Percentiles rank a stretch among this genome's conserved stretches.
phyloP scores from a whole-genome alignment of 2,888 invertebrate species.

The Coremacera marginata region DNA sequence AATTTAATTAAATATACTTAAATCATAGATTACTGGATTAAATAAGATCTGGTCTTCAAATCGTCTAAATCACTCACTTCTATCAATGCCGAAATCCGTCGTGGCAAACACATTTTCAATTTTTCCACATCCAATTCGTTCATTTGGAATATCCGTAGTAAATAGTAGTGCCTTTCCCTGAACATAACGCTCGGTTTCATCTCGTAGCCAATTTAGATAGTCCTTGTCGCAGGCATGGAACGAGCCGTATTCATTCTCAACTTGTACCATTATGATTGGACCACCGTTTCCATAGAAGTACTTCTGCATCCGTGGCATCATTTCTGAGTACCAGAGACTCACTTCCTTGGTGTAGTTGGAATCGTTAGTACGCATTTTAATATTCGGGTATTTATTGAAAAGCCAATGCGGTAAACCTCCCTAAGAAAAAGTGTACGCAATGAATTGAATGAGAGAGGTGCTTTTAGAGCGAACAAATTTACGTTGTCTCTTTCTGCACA shows the following conservation, averaged over 20 bases:
- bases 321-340: constrained; percentile 70
- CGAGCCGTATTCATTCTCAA: constrained; percentile 93
- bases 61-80: constrained; percentile 53
- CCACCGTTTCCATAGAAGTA: constrained; percentile 79
- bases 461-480: constrained; percentile 39
- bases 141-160: constrained; percentile 82
- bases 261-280: constrained; percentile 86
- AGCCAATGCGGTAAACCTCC: constrained; percentile 86
- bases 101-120: constrained; percentile 82
- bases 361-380: constrained; percentile 76
- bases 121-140: constrained; percentile 74
- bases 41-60: background rate
- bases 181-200: constrained; percentile 71
- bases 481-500: constrained; percentile 89
- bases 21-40: background rate
- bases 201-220: constrained; percentile 78
- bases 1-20: background rate
- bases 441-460: background rate
- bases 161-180: constrained; percentile 74
- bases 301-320: constrained; percentile 71
- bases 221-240: constrained; percentile 78
- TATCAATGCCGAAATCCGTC: constrained; percentile 79
- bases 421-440: constrained; percentile 66
- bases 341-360: constrained; percentile 72
- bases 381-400: constrained; percentile 72